Conservation (phyloP, 2,113 vertebrate species). For the Astur gentilis region DNA sequence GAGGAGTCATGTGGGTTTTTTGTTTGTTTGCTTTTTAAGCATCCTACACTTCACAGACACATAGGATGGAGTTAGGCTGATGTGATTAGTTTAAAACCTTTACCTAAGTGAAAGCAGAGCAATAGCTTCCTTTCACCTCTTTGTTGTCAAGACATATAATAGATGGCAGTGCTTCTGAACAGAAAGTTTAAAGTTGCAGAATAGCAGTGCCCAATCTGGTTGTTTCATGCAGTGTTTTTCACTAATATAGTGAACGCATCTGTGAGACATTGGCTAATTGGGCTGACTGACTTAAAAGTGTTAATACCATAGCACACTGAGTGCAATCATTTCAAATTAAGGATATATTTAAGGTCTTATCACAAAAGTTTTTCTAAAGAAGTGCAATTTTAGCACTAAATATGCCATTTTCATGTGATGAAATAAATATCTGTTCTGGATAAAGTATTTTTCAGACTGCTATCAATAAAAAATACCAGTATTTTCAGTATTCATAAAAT, state of each 20-base stretch:
- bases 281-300: neutral
- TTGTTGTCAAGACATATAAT: neutral
- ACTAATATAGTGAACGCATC: neutral
- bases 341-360: neutral
- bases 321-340: neutral
- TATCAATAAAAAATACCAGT: neutral
- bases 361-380: neutral
- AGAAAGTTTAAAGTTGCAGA: neutral
- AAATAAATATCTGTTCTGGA: neutral
- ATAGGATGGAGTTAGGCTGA: neutral
- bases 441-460: neutral
- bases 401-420: neutral
- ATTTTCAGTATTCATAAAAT: neutral
- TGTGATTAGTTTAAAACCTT: neutral
- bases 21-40: neutral
- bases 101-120: neutral
- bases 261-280: neutral
- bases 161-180: neutral
- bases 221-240: neutral
- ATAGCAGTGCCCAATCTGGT: neutral
- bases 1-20: rapidly evolving
- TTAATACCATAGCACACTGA: neutral
- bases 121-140: neutral
- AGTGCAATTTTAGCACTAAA: neutral
- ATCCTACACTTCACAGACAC: neutral